Conservation (phyloP, 1,140 invertebrate species). For the Brachionus plicatilis region DNA sequence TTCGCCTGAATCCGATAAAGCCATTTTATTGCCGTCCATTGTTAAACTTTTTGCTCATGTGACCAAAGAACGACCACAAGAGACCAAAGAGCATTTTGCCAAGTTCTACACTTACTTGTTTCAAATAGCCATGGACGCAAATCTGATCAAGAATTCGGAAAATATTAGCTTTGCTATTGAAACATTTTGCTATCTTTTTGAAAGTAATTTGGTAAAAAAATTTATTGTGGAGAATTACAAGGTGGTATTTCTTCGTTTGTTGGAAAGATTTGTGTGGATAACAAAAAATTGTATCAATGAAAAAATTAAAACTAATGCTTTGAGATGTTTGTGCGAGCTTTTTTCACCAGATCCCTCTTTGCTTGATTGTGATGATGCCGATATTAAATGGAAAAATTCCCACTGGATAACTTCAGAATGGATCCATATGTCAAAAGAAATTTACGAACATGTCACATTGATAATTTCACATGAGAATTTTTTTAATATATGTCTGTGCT, state of each 20-base stretch:
- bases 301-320: neutral
- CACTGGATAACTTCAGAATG: slow-evolving; percentile 6
- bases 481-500: neutral
- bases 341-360: neutral
- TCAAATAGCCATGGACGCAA: neutral
- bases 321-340: neutral
- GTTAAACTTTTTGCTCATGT: neutral
- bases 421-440: neutral
- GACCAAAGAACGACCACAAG: neutral
- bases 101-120: neutral
- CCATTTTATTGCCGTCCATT: neutral
- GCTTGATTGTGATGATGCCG: neutral
- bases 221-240: neutral
- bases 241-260: neutral
- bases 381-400: slow-evolving; percentile 23
- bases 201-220: neutral
- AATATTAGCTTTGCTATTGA: neutral
- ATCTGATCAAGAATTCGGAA: neutral
- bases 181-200: neutral
- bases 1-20: neutral
- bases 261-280: slow-evolving; percentile 11
- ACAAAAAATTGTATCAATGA: slow-evolving; percentile 15
- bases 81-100: neutral
- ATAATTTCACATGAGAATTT: slow-evolving; percentile 25
- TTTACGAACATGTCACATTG: neutral